A percentile compares a stretch with the other conserved stretches of the same genome.
Conservation (phyloP, 2,888 invertebrate species). For the Pollenia angustigena region DNA sequence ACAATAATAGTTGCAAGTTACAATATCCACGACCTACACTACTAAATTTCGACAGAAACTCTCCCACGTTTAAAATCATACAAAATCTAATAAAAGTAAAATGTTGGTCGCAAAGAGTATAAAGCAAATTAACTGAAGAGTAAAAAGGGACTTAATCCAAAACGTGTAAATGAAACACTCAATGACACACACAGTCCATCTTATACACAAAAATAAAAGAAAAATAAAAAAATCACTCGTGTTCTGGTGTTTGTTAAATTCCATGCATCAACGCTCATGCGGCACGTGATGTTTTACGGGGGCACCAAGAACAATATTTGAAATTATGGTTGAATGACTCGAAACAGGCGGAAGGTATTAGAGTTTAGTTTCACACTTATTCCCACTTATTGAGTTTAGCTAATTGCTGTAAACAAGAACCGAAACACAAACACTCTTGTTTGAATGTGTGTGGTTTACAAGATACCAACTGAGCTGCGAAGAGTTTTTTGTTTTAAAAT, state of each 20-base stretch:
- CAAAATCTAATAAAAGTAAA: conserved; percentile 27
- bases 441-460: neutral
- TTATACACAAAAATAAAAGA: neutral
- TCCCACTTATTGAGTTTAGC: conserved; percentile 46
- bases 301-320: conserved; percentile 23
- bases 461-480: neutral
- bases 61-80: neutral
- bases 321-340: conserved; percentile 43
- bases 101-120: conserved; percentile 14
- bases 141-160: neutral
- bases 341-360: conserved; percentile 42
- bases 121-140: neutral
- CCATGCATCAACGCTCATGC: conserved; percentile 51
- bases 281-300: conserved; percentile 60
- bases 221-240: neutral
- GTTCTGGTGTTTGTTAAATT: conserved; percentile 56
- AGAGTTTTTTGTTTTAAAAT: neutral
- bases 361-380: conserved; percentile 37
- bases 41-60: conserved; percentile 37
- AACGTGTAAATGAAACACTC: conserved; percentile 1
- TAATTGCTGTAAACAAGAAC: conserved; percentile 28
- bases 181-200: conserved; percentile 36
- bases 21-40: conserved; percentile 65
- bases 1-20: neutral
- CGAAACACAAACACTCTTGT: neutral